Base-by-base conservation (phyloP, 2,888 invertebrate species). In the Eurytoma californica region DNA sequence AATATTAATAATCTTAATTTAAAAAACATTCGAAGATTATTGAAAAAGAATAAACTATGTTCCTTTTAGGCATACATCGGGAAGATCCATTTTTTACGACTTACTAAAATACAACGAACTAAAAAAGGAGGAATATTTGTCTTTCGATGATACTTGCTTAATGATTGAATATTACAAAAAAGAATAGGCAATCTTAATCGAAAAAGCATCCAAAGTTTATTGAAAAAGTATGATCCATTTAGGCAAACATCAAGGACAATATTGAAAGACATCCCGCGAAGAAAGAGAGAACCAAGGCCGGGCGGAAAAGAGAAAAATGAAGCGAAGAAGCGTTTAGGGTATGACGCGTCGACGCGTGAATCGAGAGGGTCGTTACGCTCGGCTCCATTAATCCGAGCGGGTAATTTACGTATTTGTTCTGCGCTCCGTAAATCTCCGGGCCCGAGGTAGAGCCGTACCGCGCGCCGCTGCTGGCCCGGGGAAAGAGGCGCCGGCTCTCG, bases 381-480 rank as follows among this genome's bases (percentile, higher is more conserved):
- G 57, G 60, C 61, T 77, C 73, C 87, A 88, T 89, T 89, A 88
- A 88, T 86, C 86, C 83, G 83, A 81, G 63, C 63, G 51, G 73
- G 87, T 89, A 89, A 90, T 90, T 89, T 89, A 89, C 88, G 90
- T 89, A 89, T 90, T 90, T 90, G 90, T 89, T 90, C 88, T 88
- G 86, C 84, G 86, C 88, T 87, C 84, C 88, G 89, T 90, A 90
- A 90, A 90, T 84, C 85, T 83, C 82, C 77, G 79, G 77, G 20
- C 60, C 39, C 63, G 69, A 57, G 47, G 65, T 61, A 68, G 58
- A 75, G 58, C n/a, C n/a, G n/a, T n/a, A n/a, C 66, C 30, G 3
- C 24, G 61, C 67, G 70, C 51, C 66, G 18, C 74, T 61, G 39
- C 63, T 39, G 39, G n/a, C 30, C 57, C 28, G 2, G 49, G 39